These are phyloP conservation scores for Phasianus colchicus DNA, from an alignment of 2,113 vertebrate species.

Conservation along the genomic window DNA sequence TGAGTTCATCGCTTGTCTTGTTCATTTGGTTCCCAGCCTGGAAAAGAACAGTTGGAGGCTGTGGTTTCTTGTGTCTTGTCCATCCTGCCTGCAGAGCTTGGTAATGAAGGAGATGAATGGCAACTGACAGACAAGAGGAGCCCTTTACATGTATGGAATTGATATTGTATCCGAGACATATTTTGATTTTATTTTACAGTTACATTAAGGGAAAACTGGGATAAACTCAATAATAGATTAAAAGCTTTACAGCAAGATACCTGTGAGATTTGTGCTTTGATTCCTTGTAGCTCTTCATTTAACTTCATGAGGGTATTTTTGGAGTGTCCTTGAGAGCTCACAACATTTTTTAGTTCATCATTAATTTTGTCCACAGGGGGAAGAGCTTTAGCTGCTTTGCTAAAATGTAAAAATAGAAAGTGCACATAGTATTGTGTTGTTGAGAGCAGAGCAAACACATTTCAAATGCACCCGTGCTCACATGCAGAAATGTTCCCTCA, in stretches of 20 bases:
- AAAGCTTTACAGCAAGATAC: conserved; percentile 66
- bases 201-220: background rate
- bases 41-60: conserved; percentile 35
- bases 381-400: conserved; percentile 76
- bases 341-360: conserved; percentile 70
- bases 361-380: conserved; percentile 61
- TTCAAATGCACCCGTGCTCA: background rate
- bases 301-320: conserved; percentile 62
- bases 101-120: background rate
- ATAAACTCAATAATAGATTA: background rate
- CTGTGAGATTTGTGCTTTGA: conserved; percentile 61
- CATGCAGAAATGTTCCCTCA: background rate
- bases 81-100: background rate
- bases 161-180: background rate
- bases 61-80: background rate
- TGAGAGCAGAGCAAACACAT: background rate
- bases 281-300: conserved; percentile 50
- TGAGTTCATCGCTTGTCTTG: conserved; percentile 41
- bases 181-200: background rate
- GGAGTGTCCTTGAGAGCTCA: conserved; percentile 70
- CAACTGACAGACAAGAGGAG: background rate
- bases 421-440: rapidly evolving
- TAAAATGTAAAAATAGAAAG: conserved; percentile 65
- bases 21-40: conserved; percentile 78
- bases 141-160: background rate